Conservation (phyloP, 2,797 vertebrate genomes). For the Artibeus jamaicensis region DNA sequence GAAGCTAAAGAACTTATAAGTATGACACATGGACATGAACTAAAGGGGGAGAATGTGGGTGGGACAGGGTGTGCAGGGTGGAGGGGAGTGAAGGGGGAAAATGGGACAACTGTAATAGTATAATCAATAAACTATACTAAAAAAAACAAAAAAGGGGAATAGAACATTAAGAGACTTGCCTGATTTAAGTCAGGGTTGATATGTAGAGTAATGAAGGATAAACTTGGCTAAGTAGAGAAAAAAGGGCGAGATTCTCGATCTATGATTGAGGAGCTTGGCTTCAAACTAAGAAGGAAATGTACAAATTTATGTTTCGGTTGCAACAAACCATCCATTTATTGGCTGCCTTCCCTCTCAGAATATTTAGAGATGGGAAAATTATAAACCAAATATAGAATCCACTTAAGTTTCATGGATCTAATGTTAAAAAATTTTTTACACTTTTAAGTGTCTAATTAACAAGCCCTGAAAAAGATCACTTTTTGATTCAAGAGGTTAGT, state of each 20-base stretch:
- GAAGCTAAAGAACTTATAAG: no score
- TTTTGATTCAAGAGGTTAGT: slow-evolving; percentile 48
- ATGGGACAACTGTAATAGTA: no score
- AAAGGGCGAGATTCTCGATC: slow-evolving; percentile 12
- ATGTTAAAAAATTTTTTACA: slow-evolving; percentile 54
- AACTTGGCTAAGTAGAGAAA: slow-evolving; percentile 13
- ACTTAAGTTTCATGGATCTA: slow-evolving; percentile 59
- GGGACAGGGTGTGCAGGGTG: no score
- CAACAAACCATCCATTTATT: slow-evolving; percentile 68
- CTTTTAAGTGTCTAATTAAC: slow-evolving; percentile 54
- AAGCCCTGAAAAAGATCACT: slow-evolving; percentile 38
- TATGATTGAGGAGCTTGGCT: slow-evolving; percentile 57
- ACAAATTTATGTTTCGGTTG: slow-evolving; percentile 70
- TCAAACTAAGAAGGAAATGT: slow-evolving; percentile 56
- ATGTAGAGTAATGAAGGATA: not conserved
- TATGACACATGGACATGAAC: no score
- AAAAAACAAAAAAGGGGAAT: not conserved
- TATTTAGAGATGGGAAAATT: slow-evolving; percentile 69
- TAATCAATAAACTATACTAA: no score
- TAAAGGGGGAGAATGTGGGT: no score
- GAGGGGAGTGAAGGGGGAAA: no score
- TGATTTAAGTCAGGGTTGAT: not conserved
- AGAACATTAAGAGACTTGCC: not conserved
- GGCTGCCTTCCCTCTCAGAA: slow-evolving; percentile 68
- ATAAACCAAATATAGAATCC: slow-evolving; percentile 72